Conservation (phyloP, 2,888 invertebrate genomes). For the Zonitis immaculata region DNA sequence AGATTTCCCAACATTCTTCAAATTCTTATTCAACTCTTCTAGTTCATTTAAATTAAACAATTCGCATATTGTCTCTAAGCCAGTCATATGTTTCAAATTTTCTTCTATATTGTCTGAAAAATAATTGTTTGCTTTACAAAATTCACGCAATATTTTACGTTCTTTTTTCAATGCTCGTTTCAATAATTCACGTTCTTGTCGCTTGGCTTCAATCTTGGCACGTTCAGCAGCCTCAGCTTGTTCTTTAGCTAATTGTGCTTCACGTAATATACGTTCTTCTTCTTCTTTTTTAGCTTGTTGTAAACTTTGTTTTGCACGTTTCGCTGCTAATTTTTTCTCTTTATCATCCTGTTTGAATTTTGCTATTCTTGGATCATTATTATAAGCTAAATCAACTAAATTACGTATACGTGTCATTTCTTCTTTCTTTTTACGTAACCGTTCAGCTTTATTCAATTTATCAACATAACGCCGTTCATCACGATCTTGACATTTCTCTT, state of each 20-base stretch:
- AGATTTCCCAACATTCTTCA: constrained; percentile 60
- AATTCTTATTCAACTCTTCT: constrained; percentile 68
- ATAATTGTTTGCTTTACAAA: constrained; percentile 78
- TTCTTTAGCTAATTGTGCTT: constrained; percentile 70
- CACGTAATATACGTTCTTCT: constrained; percentile 70
- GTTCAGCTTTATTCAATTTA: constrained; percentile 91
- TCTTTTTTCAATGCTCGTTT: constrained; percentile 87
- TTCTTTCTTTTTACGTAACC: constrained; percentile 93
- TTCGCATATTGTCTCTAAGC: constrained; percentile 90
- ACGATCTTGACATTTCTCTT: constrained; percentile 93
- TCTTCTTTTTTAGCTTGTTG: constrained; percentile 78
- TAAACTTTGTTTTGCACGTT: constrained; percentile 81
- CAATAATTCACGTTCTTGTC: constrained; percentile 78
- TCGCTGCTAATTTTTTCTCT: constrained; percentile 81
- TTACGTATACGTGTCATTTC: constrained; percentile 89
- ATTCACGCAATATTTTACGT: constrained; percentile 71
- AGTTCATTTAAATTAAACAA: constrained; percentile 65
- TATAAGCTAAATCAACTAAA: constrained; percentile 91
- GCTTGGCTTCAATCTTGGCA: constrained; percentile 73
- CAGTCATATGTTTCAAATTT: constrained; percentile 77
- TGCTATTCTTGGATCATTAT: constrained; percentile 88
- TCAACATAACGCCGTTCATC: constrained; percentile 98
- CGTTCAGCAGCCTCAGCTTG: constrained; percentile 76
- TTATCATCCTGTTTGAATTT: constrained; percentile 92
- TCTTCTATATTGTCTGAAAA: constrained; percentile 69